These are phyloP conservation scores for Asarcornis scutulata DNA, from an alignment of 2,113 vertebrate genomes.

Conservation along the genomic window DNA sequence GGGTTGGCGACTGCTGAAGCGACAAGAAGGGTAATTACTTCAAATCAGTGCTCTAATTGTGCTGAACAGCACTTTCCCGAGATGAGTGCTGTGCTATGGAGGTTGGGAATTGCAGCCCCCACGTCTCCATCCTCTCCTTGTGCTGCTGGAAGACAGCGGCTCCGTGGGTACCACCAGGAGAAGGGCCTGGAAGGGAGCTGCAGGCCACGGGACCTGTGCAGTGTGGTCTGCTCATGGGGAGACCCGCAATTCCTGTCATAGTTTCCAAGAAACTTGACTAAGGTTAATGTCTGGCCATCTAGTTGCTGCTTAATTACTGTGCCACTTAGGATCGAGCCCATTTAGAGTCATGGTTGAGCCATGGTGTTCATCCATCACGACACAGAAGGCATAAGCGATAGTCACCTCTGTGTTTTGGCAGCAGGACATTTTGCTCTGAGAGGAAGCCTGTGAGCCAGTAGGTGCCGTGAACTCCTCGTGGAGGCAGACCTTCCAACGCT, in stretches of 20 bases:
- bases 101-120: not conserved
- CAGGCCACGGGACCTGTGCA: not conserved
- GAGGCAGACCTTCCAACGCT: not conserved
- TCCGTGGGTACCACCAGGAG: not conserved
- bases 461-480: not conserved
- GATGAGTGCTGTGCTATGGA: not conserved
- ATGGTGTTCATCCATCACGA: fast-evolving
- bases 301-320: not conserved
- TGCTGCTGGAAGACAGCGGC: not conserved
- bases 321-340: fast-evolving
- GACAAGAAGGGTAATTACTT: not conserved
- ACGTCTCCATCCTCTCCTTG: not conserved
- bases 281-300: not conserved
- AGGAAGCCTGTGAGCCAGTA: not conserved
- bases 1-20: not conserved
- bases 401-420: not conserved
- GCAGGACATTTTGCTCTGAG: not conserved
- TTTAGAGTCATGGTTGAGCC: fast-evolving
- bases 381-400: not conserved
- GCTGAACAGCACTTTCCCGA: not conserved
- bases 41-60: not conserved
- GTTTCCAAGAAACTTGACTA: not conserved
- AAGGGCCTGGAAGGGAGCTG: not conserved
- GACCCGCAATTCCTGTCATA: not conserved
- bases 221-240: not conserved